Base-by-base conservation (phyloP, 2,113 vertebrate species). In the Mus pahari region DNA sequence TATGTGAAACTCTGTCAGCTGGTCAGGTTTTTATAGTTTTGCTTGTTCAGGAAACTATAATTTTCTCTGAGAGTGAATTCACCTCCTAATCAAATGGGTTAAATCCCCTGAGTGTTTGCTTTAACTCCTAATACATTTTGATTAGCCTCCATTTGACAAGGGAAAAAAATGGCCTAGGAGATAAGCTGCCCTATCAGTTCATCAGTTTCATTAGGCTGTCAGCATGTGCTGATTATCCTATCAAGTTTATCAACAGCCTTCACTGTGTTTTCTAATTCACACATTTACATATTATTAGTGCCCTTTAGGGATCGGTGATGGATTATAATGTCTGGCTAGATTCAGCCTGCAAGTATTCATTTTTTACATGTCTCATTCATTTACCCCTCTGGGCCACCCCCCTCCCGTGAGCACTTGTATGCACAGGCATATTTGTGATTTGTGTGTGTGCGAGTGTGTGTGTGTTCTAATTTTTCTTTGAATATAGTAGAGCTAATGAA, bases 191-290 rank as follows among this genome's bases (percentile, higher is more conserved):
- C 89, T 95, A 42, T 90, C 95, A 62, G 81, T 97, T 96, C 64
- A 95, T 97, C 92, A 86, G 33, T 96, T 98, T 96, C 95, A 96
- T 98, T 94, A 98, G 36, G 83, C 94, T 98, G 70, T 97, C 94
- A 97, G 68, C 55, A 77, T 97, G 97, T 97, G 48, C 90, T 97
- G 94, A 96, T 98, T 97, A 96, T 75, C 97, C 91, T 97, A 96
- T 75, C 97, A 94, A 73, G 92, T 26, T 93, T 97, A 96, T 97
- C 95, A 96, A 93, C 83, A 96, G 90, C 89, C 92, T 94, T 39
- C 14, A 71, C 89, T 93, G 79, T 39, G 12, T 96, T 97, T 97
- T 96, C 92, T 93, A 31, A 98, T 96, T 97, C 92, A 75, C 94
- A 89, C 87, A 42, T 98, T 94, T 98, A 73, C 81, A 97, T 98